Base-by-base conservation (phyloP, 2,888 invertebrate genomes). In the Epinotia brunnichana region DNA sequence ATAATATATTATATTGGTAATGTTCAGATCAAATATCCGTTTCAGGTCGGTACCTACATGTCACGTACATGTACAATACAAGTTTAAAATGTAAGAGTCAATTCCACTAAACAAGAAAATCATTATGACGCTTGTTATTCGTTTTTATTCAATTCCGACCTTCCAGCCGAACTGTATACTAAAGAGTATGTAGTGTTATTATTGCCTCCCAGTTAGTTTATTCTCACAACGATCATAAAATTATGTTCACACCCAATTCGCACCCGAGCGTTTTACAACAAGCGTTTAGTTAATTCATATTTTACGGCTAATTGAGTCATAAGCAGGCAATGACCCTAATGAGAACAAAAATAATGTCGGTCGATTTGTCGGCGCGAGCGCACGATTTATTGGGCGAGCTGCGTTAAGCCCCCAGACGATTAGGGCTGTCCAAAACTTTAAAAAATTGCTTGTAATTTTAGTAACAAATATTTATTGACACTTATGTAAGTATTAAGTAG, bases 301-400 rank as follows among this genome's bases (percentile, higher is more conserved):
- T 86, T 90, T 85, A 89, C 82, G 74, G 80, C 82, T 88, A 90
- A 90, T 89, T 90, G 91, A 92, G 90, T 87, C 91, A 91, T 91
- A 87, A 87, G 88, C 90, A 90, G 92, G 82, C 92, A 92, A 92
- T 90, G 92, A 92, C 93, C 92, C 90, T 91, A 92, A 92, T 91
- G 92, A 91, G 92, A 91, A 92, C 91, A 91, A 91, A 92, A 92
- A 92, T 92, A 92, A 92, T 92, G 90, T 86, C 82, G 82, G 83
- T 86, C 90, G 90, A 92, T 92, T 91, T 92, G 92, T 92, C 85
- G 90, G 80, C 86, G 91, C 90, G 91, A 89, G 85, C 87, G 90
- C 89, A 88, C 88, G 91, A 93, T 92, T 93, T 93, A 92, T 91
- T 85, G 82, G 85, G 83, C 77, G 83, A 81, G 82, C 82, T 77